These are phyloP conservation scores for Trachelus iudaicus DNA, from an alignment of 2,888 invertebrate genomes.

Conservation along the genomic window DNA sequence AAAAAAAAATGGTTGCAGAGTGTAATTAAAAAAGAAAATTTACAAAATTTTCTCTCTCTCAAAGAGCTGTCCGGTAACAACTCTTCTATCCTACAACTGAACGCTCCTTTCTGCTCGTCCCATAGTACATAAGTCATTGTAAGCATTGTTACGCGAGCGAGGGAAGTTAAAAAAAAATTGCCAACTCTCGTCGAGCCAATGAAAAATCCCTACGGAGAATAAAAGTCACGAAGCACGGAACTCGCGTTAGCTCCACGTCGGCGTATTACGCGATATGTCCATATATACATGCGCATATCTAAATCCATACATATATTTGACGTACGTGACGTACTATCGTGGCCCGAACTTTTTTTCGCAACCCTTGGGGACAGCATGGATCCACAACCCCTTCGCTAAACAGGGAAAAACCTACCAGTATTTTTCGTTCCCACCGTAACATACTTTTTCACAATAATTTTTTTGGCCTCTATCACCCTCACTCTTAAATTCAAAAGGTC, in stretches of 20 bases:
- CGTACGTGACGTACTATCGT: background rate
- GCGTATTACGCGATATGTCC: background rate
- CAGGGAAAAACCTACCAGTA: background rate
- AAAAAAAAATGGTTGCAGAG: background rate
- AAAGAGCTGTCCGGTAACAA: background rate
- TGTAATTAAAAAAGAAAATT: too few species aligned
- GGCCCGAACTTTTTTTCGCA: background rate
- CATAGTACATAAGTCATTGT: constrained; percentile 16
- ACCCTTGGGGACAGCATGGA: background rate
- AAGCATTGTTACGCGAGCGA: constrained; percentile 8
- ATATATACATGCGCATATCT: background rate
- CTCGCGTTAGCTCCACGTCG: background rate
- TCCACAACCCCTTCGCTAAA: background rate
- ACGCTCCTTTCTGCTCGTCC: background rate
- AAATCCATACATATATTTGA: background rate
- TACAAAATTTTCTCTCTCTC: background rate
- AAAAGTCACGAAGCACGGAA: background rate
- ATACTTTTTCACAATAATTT: background rate
- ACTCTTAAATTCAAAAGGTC: background rate
- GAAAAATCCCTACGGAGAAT: background rate
- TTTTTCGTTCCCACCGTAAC: background rate
- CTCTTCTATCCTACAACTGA: background rate
- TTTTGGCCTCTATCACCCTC: background rate
- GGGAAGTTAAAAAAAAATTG: background rate
- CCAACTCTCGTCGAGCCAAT: background rate